Conservation (phyloP, 2,888 invertebrate genomes). For the Drosophila formosana region DNA sequence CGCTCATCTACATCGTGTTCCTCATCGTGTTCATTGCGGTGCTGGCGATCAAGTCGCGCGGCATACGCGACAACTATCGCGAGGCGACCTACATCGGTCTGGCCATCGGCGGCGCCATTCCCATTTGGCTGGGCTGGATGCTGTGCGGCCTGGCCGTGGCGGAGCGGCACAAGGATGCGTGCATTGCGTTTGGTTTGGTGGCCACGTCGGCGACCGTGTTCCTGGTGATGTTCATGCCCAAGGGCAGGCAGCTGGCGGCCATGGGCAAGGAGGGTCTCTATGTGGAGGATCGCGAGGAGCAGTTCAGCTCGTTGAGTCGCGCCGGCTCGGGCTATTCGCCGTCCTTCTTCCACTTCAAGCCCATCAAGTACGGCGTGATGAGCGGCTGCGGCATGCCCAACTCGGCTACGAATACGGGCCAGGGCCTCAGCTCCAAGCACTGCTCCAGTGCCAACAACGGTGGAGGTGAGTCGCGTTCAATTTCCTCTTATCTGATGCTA, state of each 20-base stretch:
- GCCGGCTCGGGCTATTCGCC: constrained; percentile 94
- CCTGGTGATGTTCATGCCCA: constrained; percentile 97
- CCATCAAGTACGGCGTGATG: constrained; percentile 91
- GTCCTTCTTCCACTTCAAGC: constrained; percentile 97
- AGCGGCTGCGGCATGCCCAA: constrained; percentile 85
- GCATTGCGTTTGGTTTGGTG: constrained; percentile 95
- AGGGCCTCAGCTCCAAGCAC: constrained; percentile 86
- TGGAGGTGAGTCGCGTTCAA: constrained; percentile 76
- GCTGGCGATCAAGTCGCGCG: constrained; percentile 93
- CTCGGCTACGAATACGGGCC: constrained; percentile 83
- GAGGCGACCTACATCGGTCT: constrained; percentile 97
- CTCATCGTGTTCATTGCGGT: constrained; percentile 94
- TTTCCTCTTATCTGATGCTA: constrained; percentile 5
- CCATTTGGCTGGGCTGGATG: constrained; percentile 94
- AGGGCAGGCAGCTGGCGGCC: constrained; percentile 95
- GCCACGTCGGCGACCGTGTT: constrained; percentile 94
- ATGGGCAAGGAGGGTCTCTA: constrained; percentile 95
- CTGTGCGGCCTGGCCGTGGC: constrained; percentile 92
- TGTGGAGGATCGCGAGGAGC: constrained; percentile 93
- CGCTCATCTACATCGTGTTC: constrained; percentile 93
- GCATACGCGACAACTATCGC: constrained; percentile 96
- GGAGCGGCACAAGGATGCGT: constrained; percentile 93
- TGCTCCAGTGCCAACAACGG: constrained; percentile 83
- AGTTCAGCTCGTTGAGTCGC: constrained; percentile 91
- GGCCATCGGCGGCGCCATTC: constrained; percentile 93